phyloP scores from a whole-genome alignment of 1,140 invertebrate genomes.

The Parasteatoda tepidariorum region DNA sequence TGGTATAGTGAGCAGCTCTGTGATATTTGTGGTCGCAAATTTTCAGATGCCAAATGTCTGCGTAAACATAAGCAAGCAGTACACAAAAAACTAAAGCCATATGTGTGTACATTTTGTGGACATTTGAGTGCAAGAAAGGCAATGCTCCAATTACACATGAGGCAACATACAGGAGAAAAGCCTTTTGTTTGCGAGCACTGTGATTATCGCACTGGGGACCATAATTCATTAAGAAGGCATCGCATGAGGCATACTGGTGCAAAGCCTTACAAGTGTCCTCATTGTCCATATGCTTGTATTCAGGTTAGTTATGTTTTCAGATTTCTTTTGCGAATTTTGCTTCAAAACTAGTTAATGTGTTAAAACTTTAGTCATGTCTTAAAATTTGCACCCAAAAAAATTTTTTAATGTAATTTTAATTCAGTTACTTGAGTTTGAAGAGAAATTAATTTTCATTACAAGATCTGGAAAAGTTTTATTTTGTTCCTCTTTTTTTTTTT shows the following conservation, averaged over 20 bases:
- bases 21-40: constrained; percentile 76
- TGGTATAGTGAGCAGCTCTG: constrained; percentile 78
- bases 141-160: constrained; percentile 77
- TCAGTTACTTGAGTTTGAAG: too few species aligned
- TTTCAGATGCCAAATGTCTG: constrained; percentile 80
- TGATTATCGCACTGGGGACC: constrained; percentile 80
- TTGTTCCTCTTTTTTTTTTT: too few species aligned
- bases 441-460: too few species aligned
- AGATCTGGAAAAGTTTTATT: too few species aligned
- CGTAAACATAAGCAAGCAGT: constrained; percentile 82
- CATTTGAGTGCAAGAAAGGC: constrained; percentile 74
- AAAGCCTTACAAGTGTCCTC: constrained; percentile 77
- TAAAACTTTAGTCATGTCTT: background rate
- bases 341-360: background rate
- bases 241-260: constrained; percentile 81
- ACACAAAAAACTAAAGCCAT: constrained; percentile 81
- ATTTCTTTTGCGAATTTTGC: background rate
- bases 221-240: constrained; percentile 84
- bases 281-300: constrained; percentile 78
- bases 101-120: constrained; percentile 81
- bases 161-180: constrained; percentile 82
- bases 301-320: constrained; percentile 66
- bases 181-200: constrained; percentile 84
- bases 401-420: too few species aligned
- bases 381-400: too few species aligned